Base-by-base conservation (phyloP, 2,113 vertebrate genomes). In the Ammodramus savannarum region DNA sequence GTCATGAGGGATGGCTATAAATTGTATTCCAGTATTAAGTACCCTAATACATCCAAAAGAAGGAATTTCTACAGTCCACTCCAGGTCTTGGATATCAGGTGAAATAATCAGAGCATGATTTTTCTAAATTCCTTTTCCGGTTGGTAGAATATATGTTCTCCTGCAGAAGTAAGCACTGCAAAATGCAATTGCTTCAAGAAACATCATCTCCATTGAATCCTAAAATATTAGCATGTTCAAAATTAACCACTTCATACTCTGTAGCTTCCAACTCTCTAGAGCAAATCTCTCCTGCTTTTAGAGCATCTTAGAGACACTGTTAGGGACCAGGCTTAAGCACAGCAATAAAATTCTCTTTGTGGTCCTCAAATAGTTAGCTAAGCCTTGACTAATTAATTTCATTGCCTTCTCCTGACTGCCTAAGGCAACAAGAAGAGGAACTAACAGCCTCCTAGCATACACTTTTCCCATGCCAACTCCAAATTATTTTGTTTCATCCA, bases 121-220 rank as follows among this genome's bases (percentile, higher is more conserved):
- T 79, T 34, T 85, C 38, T 36, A 34, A 57, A 46, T 58, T 79
- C 25, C 9, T 76, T 68, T 76, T 46, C 20, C 3, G 8, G 11
- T 48, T 0, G 0, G 14, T 41, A 57, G 41, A 38, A 66, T 32
- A 49, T 9, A 11, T 52, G 5, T 9, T 57, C 4, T 89, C 16
- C 41, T 81, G 36, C 19, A 87, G 63, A 84, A 73, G 16, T n/a
- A 49, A 79, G 26, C 11, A 13, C 19, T 39, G 27, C 16, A 57
- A 36, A 17, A 20, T 29, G 11, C 5, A 62, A 6, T 49, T 89
- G 27, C 27, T 77, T 18, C 38, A 58, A 69, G 27, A 62, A 89
- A 65, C 2, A 43, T 8, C 0, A 46, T 57, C 13, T 66, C 10
- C 13, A 34, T 34, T 7, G 1, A 80, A 54, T 73, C 10, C 8